Percentiles rank a stretch among this genome's conserved stretches.
Conservation (phyloP, 2,113 vertebrate species). For the Rhinolophus ferrumequinum region DNA sequence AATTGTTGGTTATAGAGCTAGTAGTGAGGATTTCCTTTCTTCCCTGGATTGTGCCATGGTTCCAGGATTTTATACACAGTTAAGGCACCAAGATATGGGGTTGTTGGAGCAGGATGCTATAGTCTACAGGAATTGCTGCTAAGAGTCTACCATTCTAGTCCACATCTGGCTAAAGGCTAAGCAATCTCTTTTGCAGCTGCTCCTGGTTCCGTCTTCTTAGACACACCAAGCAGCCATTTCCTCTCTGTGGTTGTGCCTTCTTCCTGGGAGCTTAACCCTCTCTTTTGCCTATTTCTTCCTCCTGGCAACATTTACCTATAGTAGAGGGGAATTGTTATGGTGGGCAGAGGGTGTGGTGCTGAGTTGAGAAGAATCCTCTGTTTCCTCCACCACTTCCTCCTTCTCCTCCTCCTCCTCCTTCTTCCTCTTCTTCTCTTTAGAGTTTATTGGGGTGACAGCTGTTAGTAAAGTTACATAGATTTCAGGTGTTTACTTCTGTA, state of each 20-base stretch:
- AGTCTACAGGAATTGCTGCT: neutral
- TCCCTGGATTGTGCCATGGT: neutral
- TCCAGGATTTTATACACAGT: constrained; percentile 22
- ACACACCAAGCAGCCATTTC: neutral
- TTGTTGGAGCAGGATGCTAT: neutral
- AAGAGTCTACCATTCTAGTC: neutral
- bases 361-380: neutral
- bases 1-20: constrained; percentile 33
- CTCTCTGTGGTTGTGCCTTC: neutral
- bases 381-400: too few relatives aligned
- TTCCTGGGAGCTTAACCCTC: neutral
- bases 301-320: neutral
- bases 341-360: neutral
- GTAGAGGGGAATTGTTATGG: neutral
- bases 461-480: too few relatives aligned
- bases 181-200: neutral
- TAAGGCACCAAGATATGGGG: neutral
- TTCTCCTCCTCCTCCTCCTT: too few relatives aligned
- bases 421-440: too few relatives aligned
- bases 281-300: neutral
- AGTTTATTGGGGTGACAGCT: too few relatives aligned
- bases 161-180: neutral
- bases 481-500: too few relatives aligned
- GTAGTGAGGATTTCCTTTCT: constrained; percentile 36
- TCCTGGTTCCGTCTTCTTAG: neutral